Base-by-base conservation (phyloP, 2,113 vertebrate species). In the Epinephelus fuscoguttatus region DNA sequence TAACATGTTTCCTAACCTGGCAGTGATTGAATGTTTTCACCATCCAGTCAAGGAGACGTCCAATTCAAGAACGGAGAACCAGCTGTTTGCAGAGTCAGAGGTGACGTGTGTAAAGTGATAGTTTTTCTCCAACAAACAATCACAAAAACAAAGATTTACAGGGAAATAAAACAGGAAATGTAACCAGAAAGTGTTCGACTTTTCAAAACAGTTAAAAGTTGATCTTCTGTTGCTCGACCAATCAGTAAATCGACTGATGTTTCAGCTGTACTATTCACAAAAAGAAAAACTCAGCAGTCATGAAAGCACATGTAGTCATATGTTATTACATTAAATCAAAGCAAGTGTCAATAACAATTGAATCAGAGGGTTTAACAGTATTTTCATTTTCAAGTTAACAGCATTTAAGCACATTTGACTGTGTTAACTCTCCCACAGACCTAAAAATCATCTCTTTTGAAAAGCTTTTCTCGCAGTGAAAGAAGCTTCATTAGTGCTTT, bases 401-500 rank as follows among this genome's bases (percentile, higher is more conserved):
- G 19, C 11, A 30, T 76, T 52, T 18, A 60, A 49, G 53, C 19
- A 61, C n/a, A 62, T 53, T 15, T 7, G 68, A 59, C 37, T 40
- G 17, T 60, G 45, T 52, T n/a, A 18, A 55, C 45, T 42, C 25
- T 55, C 70, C 50, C 72, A 40, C 23, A 60, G 67, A 68, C 66
- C 17, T 27, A 52, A 77, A 52, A 49, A 9, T 21, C n/a, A 57
- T 53, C 30, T 57, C 45, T 62, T 82, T 74, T 53, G 27, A 70
- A 83, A 23, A 49, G 66, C 27, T 74, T 84, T 85, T 87, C 50
- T 72, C 10, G 7, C 68, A 78, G 71, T 6, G 2, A 85, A 75
- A 87, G 80, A 80, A 82, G 63, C 80, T 79, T 88, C 25, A 81
- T 88, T 81, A 53, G 70, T 68, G 86, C 76, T 68, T 84, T 52